These are phyloP conservation scores for Blennius ocellaris DNA, from an alignment of 2,113 vertebrate species.

Conservation along the genomic window DNA sequence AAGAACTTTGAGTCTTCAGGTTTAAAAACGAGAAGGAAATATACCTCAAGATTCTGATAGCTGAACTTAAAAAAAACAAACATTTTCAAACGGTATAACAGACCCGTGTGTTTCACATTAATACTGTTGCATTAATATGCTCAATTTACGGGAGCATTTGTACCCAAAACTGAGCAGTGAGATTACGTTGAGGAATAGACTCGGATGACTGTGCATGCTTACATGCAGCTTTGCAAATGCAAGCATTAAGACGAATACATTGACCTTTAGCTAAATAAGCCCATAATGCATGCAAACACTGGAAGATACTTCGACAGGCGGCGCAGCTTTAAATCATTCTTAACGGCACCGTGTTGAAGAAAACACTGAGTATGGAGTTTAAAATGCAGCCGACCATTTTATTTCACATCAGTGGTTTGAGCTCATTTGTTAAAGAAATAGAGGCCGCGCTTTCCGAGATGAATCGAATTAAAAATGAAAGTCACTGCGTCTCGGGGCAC, in stretches of 20 bases:
- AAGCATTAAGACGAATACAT: conserved; percentile 44
- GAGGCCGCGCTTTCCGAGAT: conserved; percentile 9
- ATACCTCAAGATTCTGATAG: too few species aligned
- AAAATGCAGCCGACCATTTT: conserved; percentile 45
- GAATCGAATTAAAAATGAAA: conserved; percentile 8
- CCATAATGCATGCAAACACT: conserved; percentile 44
- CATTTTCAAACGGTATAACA: too few species aligned
- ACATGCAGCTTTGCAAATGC: conserved; percentile 24
- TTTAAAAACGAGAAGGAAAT: background rate
- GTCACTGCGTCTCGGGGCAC: background rate
- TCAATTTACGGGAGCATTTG: conserved; percentile 16
- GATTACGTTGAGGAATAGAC: conserved; percentile 19
- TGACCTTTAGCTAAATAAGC: conserved; percentile 60
- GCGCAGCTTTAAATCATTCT: conserved; percentile 41
- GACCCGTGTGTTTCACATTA: background rate
- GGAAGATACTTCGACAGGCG: conserved; percentile 20
- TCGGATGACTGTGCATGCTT: conserved; percentile 22
- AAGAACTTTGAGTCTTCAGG: background rate
- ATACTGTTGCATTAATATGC: too few species aligned
- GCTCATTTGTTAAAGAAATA: conserved; percentile 36
- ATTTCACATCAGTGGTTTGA: conserved; percentile 33
- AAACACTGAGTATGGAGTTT: conserved; percentile 46
- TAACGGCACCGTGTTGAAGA: conserved; percentile 26
- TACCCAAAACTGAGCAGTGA: conserved; percentile 7
- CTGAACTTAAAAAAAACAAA: too few species aligned